phyloP scores from a whole-genome alignment of 1,140 invertebrate species.

The Diachasma alloeum region DNA sequence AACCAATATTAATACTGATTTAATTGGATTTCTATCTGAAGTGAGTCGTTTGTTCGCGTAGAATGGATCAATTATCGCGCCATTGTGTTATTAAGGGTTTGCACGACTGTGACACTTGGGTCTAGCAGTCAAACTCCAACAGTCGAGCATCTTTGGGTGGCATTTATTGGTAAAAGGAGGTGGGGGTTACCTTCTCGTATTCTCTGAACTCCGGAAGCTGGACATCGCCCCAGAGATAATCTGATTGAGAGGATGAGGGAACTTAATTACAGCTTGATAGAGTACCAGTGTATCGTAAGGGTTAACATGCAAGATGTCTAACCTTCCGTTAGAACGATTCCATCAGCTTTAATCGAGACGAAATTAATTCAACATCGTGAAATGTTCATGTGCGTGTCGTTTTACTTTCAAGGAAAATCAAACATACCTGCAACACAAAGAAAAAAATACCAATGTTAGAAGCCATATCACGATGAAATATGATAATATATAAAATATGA shows the following conservation, averaged over 20 bases:
- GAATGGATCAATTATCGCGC: not conserved
- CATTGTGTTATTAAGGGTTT: not conserved
- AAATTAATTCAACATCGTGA: conserved; percentile 31
- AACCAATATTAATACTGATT: not conserved
- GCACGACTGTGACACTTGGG: not conserved
- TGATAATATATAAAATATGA: not conserved
- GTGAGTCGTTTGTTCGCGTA: not conserved
- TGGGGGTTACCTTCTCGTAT: not conserved
- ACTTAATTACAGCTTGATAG: conserved; percentile 37
- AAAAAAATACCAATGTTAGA: not conserved
- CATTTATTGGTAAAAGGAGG: not conserved
- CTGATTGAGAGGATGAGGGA: conserved; percentile 24
- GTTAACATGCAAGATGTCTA: conserved; percentile 29
- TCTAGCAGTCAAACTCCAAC: not conserved
- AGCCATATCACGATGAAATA: not conserved
- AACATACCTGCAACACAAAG: conserved; percentile 30
- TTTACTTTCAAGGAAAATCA: not conserved
- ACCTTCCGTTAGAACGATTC: conserved; percentile 31
- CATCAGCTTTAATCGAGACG: not conserved
- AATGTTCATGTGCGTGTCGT: not conserved
- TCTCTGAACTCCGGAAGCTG: not conserved
- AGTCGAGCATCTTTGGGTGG: not conserved
- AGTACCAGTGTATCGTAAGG: conserved; percentile 23
- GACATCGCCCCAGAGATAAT: conserved; percentile 23
- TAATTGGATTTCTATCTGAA: not conserved